Base-by-base conservation (phyloP, 2,888 invertebrate genomes). In the Frankliniella fusca region DNA sequence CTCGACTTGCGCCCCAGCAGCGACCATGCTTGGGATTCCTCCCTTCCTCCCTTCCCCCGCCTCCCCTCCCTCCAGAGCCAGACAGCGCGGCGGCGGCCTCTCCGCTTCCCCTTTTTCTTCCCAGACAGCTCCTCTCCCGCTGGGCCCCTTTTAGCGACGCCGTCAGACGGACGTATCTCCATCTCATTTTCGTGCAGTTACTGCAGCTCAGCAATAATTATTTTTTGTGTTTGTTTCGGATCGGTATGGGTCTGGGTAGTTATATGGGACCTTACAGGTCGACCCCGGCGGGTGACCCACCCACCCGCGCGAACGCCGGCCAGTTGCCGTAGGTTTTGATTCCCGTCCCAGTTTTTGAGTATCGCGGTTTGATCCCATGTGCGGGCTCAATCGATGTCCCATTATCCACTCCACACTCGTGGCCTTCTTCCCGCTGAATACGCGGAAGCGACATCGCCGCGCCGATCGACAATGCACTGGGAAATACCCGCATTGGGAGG, bases 131-230 rank as follows among this genome's bases (percentile, higher is more conserved):
- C 70, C 23, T 23, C 70, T 27, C 70, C 70, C 12, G 70, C 70
- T 76, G 70, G 70, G 70, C 10, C 70, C 54, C 70, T 76, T 76
- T 76, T 76, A 76, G 70, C 70, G 70, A 76, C 38, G 38, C 38
- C 38, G 38, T 38, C 38, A 38, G 38, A 38, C 38, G 38, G 38
- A 38, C 38, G 38, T 38, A 38, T 38, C 38, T 38, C 38, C 38
- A 38, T 38, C 38, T 38, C 54, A 54, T 54, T 54, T 7, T 7
- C 11, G 11, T 54, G 54, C 18, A 11, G 11, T 54, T 54, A 18
- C 18, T 7, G 18, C 18, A 8, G 11, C 54, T 2, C 54, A 2
- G 54, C 18, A 54, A 54, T 15, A 54, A 54, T 15, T 54, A 15
- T 18, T 11, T 54, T 54, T 15, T 54, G 2, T 18, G 2, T 54